Evolutionary conservation across 1,140 invertebrate genomes (phyloP).

Genomic region (Rhagoletis pomonella): DNA sequence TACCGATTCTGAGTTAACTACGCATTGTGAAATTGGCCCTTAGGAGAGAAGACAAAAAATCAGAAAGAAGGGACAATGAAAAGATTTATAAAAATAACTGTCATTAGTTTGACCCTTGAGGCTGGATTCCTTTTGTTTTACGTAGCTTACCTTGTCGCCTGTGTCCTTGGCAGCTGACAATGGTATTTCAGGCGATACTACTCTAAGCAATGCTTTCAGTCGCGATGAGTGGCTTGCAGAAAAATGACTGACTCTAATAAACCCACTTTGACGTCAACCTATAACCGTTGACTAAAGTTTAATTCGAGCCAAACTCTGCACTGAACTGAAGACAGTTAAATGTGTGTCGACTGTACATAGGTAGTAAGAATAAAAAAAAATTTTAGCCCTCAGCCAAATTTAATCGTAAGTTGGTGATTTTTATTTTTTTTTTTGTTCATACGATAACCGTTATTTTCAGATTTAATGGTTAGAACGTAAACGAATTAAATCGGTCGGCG

Average conservation of each 20-base stretch:
- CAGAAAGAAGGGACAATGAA: background rate
- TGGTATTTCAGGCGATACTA: background rate
- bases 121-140: background rate
- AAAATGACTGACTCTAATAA: background rate
- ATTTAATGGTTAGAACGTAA: no score
- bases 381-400: no score
- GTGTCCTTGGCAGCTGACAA: background rate
- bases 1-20: no score
- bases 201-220: background rate
- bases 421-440: no score
- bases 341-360: no score
- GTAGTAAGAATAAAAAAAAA: no score
- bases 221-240: background rate
- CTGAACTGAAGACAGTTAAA: background rate
- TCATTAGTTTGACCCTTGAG: background rate
- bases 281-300: background rate
- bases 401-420: no score
- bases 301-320: background rate
- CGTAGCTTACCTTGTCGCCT: background rate
- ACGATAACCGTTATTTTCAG: no score
- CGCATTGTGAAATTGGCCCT: no score
- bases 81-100: background rate
- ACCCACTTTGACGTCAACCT: background rate
- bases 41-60: background rate
- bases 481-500: no score